Base-by-base conservation (phyloP, 2,888 invertebrate genomes). In the Portevinia maculata region DNA sequence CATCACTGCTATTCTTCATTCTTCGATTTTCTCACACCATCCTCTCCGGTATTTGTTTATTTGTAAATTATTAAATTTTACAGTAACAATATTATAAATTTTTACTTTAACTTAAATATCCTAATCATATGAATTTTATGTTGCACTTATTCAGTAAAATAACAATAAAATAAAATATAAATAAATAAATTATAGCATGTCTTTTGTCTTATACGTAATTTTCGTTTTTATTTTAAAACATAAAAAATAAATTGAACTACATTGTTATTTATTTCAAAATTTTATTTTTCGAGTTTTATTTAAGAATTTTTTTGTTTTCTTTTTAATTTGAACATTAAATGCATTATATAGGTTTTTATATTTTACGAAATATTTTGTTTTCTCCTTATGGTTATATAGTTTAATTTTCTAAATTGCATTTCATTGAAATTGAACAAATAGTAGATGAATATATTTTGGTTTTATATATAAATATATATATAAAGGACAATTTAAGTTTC, bases 401-500 rank as follows among this genome's bases (percentile, higher is more conserved):
- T 83, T 64, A 70, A 34, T 44, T 79, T 64, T 79, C 73, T 84
- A 78, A 84, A 84, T 79, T 84, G 84, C 84, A 79, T 79, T 84
- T 84, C 74, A 79, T 74, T 84, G 84, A 84, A 84, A 84, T 84
- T 79, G 79, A 84, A 84, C 84, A 79, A 78, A 84, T 69, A 71
- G 83, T 76, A 75, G 75, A 81, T 75, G 69, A 74, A 60, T 79
- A 34, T 50, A 59, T 57, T 57, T 32, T 64, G n/a, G 70, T 50
- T 81, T 69, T 78, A 73, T 67, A 83, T 83, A 83, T 76, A 76
- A 62, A 78, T 57, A 59, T 65, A 21, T 46, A 17, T 34, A 69
- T 60, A 59, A 55, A 53, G 52, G 65, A 8, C 28, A 9, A 34
- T 44, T 76, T 67, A 24, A 21, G 24, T 50, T 8, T 39, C 17